These are phyloP conservation scores for Rhabdophis nuchalis DNA, from an alignment of 2,797 vertebrate species.

Conservation along the genomic window DNA sequence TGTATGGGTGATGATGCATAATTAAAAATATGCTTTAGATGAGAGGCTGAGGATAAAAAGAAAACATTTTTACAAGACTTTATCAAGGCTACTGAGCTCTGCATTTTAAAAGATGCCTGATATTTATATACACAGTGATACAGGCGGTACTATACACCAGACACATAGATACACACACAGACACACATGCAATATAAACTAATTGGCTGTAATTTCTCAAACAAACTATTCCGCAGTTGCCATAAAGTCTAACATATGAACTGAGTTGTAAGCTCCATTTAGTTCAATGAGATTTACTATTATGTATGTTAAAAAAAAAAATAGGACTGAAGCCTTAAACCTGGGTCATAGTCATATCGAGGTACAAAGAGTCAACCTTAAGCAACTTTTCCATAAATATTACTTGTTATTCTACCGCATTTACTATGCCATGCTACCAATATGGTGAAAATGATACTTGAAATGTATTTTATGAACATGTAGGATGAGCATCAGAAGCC, in stretches of 20 bases:
- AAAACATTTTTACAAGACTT: slow-evolving; percentile 63
- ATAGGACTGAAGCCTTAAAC: background rate
- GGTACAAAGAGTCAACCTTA: background rate
- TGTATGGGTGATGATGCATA: slow-evolving; percentile 69
- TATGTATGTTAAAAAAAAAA: background rate
- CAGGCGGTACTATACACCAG: background rate
- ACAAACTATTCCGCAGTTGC: slow-evolving; percentile 5
- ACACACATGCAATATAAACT: background rate
- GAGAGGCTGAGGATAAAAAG: slow-evolving; percentile 60
- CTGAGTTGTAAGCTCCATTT: background rate
- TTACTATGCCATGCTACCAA: background rate
- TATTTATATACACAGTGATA: background rate
- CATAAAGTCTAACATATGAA: background rate
- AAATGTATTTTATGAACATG: background rate
- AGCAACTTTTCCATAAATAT: slow-evolving; percentile 14
- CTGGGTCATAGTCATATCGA: background rate
- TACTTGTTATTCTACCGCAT: background rate
- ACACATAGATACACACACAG: background rate
- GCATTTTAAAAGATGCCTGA: slow-evolving; percentile 46
- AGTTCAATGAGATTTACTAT: background rate
- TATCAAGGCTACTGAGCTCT: slow-evolving; percentile 39
- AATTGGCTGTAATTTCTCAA: slow-evolving; percentile 29
- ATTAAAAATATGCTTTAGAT: slow-evolving; percentile 70
- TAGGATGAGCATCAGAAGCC: background rate
- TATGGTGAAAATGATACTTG: slow-evolving; percentile 15